Percentiles rank a stretch among this genome's conserved stretches.
Evolutionary conservation across 2,888 invertebrate genomes (phyloP).

Genomic region (Lobophora halterata): DNA sequence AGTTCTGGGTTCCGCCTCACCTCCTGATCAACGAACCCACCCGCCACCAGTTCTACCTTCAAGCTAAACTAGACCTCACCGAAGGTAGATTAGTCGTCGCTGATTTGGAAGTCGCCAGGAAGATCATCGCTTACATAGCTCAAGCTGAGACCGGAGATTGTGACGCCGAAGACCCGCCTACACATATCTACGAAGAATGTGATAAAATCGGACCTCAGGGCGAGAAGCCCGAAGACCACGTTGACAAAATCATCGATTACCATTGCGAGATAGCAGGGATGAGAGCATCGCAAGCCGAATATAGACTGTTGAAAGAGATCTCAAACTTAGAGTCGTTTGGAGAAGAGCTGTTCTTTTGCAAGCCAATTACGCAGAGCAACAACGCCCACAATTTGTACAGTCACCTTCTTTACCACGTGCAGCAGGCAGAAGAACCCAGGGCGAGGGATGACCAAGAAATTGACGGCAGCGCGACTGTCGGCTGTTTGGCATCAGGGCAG

Average conservation of each 20-base stretch:
- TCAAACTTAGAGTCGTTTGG: slow-evolving; percentile 90
- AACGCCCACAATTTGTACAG: slow-evolving; percentile 89
- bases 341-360: slow-evolving; percentile 90
- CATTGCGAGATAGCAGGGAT: slow-evolving; percentile 83
- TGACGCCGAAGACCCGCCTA: slow-evolving; percentile 81
- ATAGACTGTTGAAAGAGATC: slow-evolving; percentile 90
- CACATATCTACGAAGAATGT: slow-evolving; percentile 82
- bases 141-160: slow-evolving; percentile 88
- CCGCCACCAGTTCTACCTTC: slow-evolving; percentile 92
- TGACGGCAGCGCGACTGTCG: slow-evolving; percentile 70
- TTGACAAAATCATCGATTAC: slow-evolving; percentile 82
- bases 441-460: slow-evolving; percentile 69
- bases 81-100: slow-evolving; percentile 87
- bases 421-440: slow-evolving; percentile 77
- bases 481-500: slow-evolving; percentile 69
- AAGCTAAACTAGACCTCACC: slow-evolving; percentile 88
- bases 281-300: slow-evolving; percentile 89
- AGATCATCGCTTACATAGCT: slow-evolving; percentile 88
- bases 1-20: slow-evolving; percentile 96
- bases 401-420: slow-evolving; percentile 83
- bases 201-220: slow-evolving; percentile 82
- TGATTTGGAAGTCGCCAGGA: slow-evolving; percentile 85
- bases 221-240: slow-evolving; percentile 82
- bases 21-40: slow-evolving; percentile 91
- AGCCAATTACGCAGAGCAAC: slow-evolving; percentile 78